Evolutionary conservation across 2,797 vertebrate species (phyloP).

Genomic region (Acipenser oxyrinchus): DNA sequence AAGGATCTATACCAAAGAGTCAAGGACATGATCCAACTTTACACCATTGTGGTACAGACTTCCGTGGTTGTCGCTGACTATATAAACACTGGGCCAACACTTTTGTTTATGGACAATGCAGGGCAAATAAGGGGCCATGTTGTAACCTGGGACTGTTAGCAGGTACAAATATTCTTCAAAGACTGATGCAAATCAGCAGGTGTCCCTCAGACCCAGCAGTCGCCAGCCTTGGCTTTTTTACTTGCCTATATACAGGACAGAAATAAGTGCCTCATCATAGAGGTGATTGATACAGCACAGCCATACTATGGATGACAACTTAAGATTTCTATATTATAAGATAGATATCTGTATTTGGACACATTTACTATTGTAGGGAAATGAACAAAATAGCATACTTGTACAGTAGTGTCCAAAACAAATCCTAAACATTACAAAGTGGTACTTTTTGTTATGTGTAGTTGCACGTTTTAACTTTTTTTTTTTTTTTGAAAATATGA

Average conservation of each 20-base stretch:
- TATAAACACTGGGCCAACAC: conserved; percentile 43
- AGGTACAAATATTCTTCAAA: not conserved
- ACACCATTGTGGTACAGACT: conserved; percentile 6
- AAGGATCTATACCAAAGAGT: conserved; percentile 87
- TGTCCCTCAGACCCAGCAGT: conserved; percentile 19
- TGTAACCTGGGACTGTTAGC: not conserved
- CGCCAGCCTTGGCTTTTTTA: conserved; percentile 19
- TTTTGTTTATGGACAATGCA: conserved; percentile 34
- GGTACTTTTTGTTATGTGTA: conserved; percentile 68
- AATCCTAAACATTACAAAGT: conserved; percentile 66
- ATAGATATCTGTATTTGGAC: conserved; percentile 40
- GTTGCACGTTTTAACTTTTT: conserved; percentile 68
- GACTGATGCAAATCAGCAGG: not conserved
- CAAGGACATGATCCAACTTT: conserved; percentile 43
- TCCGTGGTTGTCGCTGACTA: not conserved
- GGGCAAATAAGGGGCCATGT: conserved; percentile 32
- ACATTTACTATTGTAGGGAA: conserved; percentile 60
- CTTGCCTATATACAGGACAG: conserved; percentile 17
- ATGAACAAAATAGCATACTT: conserved; percentile 53
- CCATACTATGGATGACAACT: conserved; percentile 15
- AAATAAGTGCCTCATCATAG: conserved; percentile 37
- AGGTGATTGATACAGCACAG: conserved; percentile 28
- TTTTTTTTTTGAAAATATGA: conserved; percentile 63
- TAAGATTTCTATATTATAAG: conserved; percentile 18
- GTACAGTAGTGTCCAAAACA: conserved; percentile 67